Evolutionary conservation across 2,113 vertebrate species (phyloP), one percentile per base, ranked within the genome.

Genomic region (Todiramphus chloris): DNA sequence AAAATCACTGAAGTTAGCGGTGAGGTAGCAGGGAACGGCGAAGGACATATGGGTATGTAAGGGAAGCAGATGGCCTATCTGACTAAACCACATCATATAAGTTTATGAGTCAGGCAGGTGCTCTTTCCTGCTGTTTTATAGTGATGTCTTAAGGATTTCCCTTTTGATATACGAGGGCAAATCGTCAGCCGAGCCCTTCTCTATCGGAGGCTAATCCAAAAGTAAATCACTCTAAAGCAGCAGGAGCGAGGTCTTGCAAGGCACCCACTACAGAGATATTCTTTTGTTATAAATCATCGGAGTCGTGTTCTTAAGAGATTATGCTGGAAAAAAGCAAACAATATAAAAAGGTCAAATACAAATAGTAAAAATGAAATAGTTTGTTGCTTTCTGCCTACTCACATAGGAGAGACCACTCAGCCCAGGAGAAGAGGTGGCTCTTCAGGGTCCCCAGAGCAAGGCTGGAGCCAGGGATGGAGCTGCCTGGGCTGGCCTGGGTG

Each of bases 71-170:
- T 97, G 98, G 97, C 90, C 96, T 93, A 64, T 91, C 92, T 82
- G 95, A 93, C 90, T 96, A 96, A 77, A 80, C 94, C 94, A 72
- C 92, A 69, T 96, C 83, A 74, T 96, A 93, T 76, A 95, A 95
- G 96, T 97, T 98, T 98, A 98, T 64, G 97, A 97, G 92, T 56
- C 89, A 85, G 89, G 97, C 97, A 98, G 98, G 98, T 98, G 97
- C 96, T 96, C 95, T 96, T 96, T 96, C 97, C 98, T 37, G 96
- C 97, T 97, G 98, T 69, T 98, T 98, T 98, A 97, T 96, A 91
- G 97, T 95, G 95, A 96, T 96, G 97, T 97, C 97, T 97, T 97
- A 97, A 94, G 97, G 97, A 97, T 98, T 98, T 97, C 97, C 98
- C 93, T 96, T 96, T 92, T 98, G 98, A 98, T 98, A 97, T 98